phyloP scores from a whole-genome alignment of 2,797 vertebrate genomes.

The Enteromius argenteus region DNA sequence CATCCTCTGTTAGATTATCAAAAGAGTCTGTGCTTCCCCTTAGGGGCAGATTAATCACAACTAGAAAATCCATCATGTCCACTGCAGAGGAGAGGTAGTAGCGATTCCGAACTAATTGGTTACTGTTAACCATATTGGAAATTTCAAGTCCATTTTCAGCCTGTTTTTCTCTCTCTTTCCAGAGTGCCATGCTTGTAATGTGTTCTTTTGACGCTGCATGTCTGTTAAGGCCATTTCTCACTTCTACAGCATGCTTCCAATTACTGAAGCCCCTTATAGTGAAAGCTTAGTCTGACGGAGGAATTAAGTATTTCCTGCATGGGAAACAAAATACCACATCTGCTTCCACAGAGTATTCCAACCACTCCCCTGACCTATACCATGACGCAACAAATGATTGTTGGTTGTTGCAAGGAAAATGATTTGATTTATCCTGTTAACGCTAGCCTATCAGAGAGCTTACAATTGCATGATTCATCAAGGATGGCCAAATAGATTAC shows the following conservation, averaged over 20 bases:
- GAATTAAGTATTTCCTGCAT: not conserved
- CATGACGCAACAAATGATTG: not conserved
- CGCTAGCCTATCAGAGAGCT: not conserved
- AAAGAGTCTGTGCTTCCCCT: not conserved
- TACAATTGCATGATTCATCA: not conserved
- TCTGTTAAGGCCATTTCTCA: not conserved
- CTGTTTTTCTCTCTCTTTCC: not conserved
- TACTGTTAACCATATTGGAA: not conserved
- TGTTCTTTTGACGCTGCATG: not conserved
- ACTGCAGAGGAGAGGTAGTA: not conserved
- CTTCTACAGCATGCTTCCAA: not conserved
- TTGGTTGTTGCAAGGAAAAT: not conserved
- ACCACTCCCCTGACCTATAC: not conserved
- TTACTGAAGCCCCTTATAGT: not conserved
- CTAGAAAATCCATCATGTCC: not conserved
- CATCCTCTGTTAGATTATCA: not conserved
- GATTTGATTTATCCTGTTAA: not conserved
- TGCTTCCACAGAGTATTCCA: not conserved
- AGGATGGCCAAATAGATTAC: not conserved
- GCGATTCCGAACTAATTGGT: not conserved
- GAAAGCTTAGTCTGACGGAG: not conserved
- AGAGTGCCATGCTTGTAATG: slow-evolving; percentile 2
- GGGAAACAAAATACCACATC: not conserved
- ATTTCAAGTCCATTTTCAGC: not conserved
- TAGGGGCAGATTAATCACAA: not conserved